Conservation (phyloP, 2,113 vertebrate genomes). For the Hepsetus odoe region DNA sequence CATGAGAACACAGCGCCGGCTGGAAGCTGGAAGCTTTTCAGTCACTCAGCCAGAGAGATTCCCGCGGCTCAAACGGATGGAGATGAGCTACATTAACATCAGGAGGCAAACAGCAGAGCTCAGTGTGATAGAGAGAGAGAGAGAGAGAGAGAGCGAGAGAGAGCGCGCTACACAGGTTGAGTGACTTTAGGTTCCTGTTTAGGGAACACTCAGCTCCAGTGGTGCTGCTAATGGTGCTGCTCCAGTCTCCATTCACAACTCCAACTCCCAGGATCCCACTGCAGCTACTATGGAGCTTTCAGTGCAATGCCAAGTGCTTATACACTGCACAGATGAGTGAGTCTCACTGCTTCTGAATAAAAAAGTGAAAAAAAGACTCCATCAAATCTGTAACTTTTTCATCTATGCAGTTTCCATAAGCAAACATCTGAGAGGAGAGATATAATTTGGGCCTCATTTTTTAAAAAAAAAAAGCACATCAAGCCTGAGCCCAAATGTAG, state of each 20-base stretch:
- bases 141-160: conserved; percentile 29
- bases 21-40: neutral
- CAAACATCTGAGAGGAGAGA: no score
- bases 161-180: conserved; percentile 27
- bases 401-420: neutral
- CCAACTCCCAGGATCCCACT: neutral
- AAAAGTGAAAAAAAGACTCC: neutral
- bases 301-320: neutral
- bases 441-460: neutral
- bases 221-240: conserved; percentile 39
- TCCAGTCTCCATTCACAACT: conserved; percentile 18
- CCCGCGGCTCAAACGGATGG: conserved; percentile 46
- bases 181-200: conserved; percentile 24
- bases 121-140: conserved; percentile 23
- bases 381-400: neutral
- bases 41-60: conserved; percentile 31
- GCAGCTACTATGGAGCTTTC: neutral
- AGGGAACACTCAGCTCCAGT: conserved; percentile 8
- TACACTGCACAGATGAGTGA: neutral
- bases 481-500: no score
- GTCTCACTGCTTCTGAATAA: neutral
- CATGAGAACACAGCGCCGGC: conserved; percentile 27
- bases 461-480: neutral
- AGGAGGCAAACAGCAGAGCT: conserved; percentile 44
- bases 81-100: conserved; percentile 59